A percentile compares a stretch with the other conserved stretches of the same genome.
Evolutionary conservation across 1,140 invertebrate genomes (phyloP).

Genomic region (Hyles vespertilio): DNA sequence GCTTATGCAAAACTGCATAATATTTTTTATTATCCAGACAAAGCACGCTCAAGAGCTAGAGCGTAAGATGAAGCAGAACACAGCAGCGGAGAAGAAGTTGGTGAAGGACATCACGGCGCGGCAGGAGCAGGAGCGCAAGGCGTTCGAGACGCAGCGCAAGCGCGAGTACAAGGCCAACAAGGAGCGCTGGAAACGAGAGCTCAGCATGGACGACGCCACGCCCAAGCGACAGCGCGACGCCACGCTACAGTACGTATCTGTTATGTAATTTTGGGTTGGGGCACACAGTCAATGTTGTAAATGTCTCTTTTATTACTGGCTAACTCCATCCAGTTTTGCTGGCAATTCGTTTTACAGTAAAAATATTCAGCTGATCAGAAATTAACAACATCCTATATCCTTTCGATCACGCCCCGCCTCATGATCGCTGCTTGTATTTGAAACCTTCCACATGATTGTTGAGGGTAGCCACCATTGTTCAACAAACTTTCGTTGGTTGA

Average conservation of each 20-base stretch:
- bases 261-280: not conserved
- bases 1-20: too few species aligned
- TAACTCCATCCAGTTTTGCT: too few species aligned
- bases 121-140: constrained; percentile 91
- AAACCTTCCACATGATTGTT: too few species aligned
- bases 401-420: too few species aligned
- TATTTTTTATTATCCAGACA: constrained; percentile 54
- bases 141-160: constrained; percentile 94
- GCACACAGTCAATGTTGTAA: not conserved
- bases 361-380: too few species aligned
- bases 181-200: constrained; percentile 96
- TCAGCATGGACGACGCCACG: constrained; percentile 93
- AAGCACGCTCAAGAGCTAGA: constrained; percentile 95
- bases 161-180: constrained; percentile 99
- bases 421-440: too few species aligned
- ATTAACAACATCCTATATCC: too few species aligned
- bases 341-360: too few species aligned
- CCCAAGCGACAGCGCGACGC: constrained; percentile 95
- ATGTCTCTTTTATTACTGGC: not conserved
- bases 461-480: too few species aligned
- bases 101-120: constrained; percentile 92
- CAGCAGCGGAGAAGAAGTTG: constrained; percentile 93
- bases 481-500: too few species aligned
- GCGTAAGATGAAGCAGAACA: constrained; percentile 91
- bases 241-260: constrained; percentile 83